These are phyloP conservation scores for Latheticus oryzae DNA, from an alignment of 2,888 invertebrate species.

Conservation along the genomic window DNA sequence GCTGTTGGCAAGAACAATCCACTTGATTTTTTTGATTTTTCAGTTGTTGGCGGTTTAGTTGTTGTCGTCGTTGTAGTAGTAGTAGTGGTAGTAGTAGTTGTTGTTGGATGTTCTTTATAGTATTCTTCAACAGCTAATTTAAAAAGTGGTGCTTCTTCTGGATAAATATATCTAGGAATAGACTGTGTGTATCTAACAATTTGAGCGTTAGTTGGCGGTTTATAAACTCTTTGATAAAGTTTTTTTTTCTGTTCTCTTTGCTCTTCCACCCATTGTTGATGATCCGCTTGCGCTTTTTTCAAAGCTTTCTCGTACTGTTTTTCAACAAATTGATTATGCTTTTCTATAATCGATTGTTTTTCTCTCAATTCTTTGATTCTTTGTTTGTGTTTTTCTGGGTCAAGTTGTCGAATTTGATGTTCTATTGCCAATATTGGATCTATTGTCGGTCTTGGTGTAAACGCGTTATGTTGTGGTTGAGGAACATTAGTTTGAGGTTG, in stretches of 20 bases:
- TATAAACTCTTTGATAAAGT: constrained; percentile 62
- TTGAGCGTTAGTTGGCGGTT: constrained; percentile 56
- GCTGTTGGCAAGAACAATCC: constrained; percentile 64
- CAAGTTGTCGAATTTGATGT: constrained; percentile 60
- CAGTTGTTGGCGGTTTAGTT: constrained; percentile 71
- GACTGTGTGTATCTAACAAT: constrained; percentile 55
- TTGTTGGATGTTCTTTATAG: constrained; percentile 76
- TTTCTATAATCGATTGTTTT: constrained; percentile 78
- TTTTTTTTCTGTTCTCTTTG: constrained; percentile 76
- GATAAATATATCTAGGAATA: constrained; percentile 68
- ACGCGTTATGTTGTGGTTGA: constrained; percentile 44
- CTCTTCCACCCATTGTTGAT: constrained; percentile 76
- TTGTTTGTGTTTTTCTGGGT: constrained; percentile 72
- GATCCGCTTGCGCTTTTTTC: constrained; percentile 79
- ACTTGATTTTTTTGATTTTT: constrained; percentile 20
- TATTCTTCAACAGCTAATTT: constrained; percentile 75
- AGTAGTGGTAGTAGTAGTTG: constrained; percentile 76
- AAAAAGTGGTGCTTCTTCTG: constrained; percentile 75
- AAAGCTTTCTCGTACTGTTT: constrained; percentile 84
- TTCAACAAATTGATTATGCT: constrained; percentile 81
- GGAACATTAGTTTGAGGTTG: constrained; percentile 20
- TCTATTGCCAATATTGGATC: constrained; percentile 56
- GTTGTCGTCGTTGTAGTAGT: constrained; percentile 75
- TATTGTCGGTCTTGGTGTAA: constrained; percentile 53
- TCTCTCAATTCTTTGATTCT: constrained; percentile 77